Conservation (phyloP, 2,113 vertebrate genomes). For the Epinephelus moara region DNA sequence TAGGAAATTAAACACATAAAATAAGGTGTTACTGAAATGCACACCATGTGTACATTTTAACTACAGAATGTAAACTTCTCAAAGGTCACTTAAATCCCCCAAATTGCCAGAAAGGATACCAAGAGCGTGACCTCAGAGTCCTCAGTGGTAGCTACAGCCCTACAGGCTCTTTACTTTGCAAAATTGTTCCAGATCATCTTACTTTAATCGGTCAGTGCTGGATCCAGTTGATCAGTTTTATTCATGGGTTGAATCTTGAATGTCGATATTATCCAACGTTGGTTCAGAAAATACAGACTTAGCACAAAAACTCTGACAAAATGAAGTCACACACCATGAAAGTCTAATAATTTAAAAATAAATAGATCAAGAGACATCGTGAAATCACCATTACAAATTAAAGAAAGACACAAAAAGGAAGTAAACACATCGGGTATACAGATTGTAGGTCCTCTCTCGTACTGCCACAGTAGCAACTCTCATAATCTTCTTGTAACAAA, state of each 20-base stretch:
- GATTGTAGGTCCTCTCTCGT: constrained; percentile 48
- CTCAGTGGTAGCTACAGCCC: neutral
- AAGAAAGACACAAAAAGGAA: constrained; percentile 49
- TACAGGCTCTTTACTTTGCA: neutral
- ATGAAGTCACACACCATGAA: constrained; percentile 13
- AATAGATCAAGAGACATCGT: constrained; percentile 23
- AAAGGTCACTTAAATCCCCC: neutral
- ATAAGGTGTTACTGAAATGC: too few species aligned
- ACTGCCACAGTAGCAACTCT: constrained; percentile 28
- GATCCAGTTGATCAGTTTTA: constrained; percentile 1
- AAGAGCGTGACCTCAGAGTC: constrained; percentile 7
- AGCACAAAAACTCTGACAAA: constrained; percentile 21
- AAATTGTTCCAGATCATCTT: constrained; percentile 7
- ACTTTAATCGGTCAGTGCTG: neutral
- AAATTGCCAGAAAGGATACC: neutral
- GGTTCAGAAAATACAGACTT: constrained; percentile 20
- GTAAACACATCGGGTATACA: constrained; percentile 34
- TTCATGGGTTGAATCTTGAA: neutral
- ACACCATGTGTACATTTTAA: neutral
- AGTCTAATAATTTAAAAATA: constrained; percentile 13
- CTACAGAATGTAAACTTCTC: neutral
- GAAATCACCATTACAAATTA: constrained; percentile 19
- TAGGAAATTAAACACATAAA: neutral
- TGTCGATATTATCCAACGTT: constrained; percentile 11
- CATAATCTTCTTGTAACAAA: constrained; percentile 24